Base-by-base conservation (phyloP, 2,797 vertebrate genomes). In the Dromococcyx pavoninus region DNA sequence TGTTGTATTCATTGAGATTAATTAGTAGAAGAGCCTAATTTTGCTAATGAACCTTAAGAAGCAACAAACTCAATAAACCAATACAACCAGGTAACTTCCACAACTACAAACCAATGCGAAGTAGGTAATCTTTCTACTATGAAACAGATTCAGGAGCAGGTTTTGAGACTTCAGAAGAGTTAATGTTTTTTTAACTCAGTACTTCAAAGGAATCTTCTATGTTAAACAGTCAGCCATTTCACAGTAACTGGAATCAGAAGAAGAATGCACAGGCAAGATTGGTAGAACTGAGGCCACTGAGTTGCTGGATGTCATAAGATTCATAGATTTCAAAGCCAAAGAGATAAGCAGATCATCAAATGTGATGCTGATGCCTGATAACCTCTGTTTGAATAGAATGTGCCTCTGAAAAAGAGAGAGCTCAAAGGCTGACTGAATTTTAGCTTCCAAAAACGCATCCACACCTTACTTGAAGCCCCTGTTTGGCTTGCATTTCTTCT, bases 401-500 rank as follows among this genome's bases (percentile, higher is more conserved):
- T 39, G 16, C 8, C 39, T 86, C 21, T 88, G 44, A 41, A 66
- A 77, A 89, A 60, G 23, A 3, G 13, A 75, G 25, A 80, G 19
- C 28, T 91, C 32, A 80, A 73, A 65, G 14, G 3, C 16, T 72
- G 61, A 54, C 35, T 65, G 46, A 78, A 56, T 65, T 77, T 91
- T 72, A 71, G 37, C 66, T 64, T 81, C 35, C 35, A 50, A 33
- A 44, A 86, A 84, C 39, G 28, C 32, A 74, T 24, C 24, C 50
- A 54, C 0, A 0, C 58, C 46, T 75, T 88, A 73, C 56, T 61
- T 74, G 65, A 88, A 86, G 19, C 10, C 10, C 11, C 11, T 41
- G 7, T 74, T 77, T 72, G 50, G 28, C 75, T 80, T 93, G 48
- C 32, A 21, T 92, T 92, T 94, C 56, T 92, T 86, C 50, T 37